These are phyloP conservation scores for Stigmatopora nigra DNA, from an alignment of 2,113 vertebrate genomes.

Conservation along the genomic window DNA sequence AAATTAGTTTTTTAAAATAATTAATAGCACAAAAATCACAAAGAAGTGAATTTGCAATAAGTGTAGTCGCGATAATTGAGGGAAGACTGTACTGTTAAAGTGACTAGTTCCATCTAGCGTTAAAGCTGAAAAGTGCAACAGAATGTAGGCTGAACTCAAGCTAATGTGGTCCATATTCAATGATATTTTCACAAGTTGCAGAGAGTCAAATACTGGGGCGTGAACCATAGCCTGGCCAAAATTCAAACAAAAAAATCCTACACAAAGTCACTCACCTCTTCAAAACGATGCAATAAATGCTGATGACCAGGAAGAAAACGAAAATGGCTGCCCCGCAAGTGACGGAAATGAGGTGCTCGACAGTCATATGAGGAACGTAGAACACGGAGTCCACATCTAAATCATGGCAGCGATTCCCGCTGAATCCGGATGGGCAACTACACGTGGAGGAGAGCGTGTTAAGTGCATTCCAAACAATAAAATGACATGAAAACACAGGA, in stretches of 20 bases:
- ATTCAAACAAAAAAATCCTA: not conserved
- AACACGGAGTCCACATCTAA: fast-evolving
- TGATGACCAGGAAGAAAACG: slow-evolving; percentile 20
- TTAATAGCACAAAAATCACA: too few relatives aligned
- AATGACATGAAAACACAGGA: slow-evolving; percentile 30
- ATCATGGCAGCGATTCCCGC: slow-evolving; percentile 48
- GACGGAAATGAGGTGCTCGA: slow-evolving; percentile 54
- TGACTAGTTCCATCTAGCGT: too few relatives aligned
- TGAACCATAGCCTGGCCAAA: too few relatives aligned
- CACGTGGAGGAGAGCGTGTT: not conserved
- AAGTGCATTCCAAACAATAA: slow-evolving; percentile 23
- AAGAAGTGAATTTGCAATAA: too few relatives aligned
- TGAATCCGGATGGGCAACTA: slow-evolving; percentile 52
- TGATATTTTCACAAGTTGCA: too few relatives aligned
- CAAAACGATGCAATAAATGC: slow-evolving; percentile 31
- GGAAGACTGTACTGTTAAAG: too few relatives aligned
- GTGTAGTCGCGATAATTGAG: too few relatives aligned
- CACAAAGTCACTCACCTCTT: slow-evolving; percentile 48
- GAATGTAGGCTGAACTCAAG: too few relatives aligned
- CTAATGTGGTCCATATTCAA: too few relatives aligned
- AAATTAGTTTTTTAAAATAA: too few relatives aligned
- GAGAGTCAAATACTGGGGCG: too few relatives aligned
- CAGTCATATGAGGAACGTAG: fast-evolving
- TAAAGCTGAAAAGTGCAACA: too few relatives aligned
- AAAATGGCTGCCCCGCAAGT: slow-evolving; percentile 45